These are phyloP conservation scores for Australoheros facetus DNA, from an alignment of 2,797 vertebrate genomes.

Conservation along the genomic window DNA sequence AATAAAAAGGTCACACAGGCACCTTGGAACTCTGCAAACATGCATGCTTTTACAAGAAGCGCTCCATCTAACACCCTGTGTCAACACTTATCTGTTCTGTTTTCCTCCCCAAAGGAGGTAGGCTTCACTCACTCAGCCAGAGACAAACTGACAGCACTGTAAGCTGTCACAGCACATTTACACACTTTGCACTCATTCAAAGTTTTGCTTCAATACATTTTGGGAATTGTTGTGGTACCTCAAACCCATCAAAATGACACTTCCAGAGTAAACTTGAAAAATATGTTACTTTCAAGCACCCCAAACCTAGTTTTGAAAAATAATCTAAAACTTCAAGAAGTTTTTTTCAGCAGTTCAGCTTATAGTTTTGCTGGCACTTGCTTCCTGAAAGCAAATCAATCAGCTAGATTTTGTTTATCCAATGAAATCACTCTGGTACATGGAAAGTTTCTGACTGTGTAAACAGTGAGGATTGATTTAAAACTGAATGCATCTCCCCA, in stretches of 20 bases:
- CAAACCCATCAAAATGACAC: slow-evolving; percentile 61
- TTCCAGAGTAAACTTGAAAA: slow-evolving; percentile 55
- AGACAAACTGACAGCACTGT: slow-evolving; percentile 48
- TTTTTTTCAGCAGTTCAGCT: slow-evolving; percentile 19
- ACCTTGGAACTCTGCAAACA: slow-evolving; percentile 26
- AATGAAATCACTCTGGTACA: slow-evolving; percentile 39
- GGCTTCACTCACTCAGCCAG: slow-evolving; percentile 46
- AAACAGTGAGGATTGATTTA: slow-evolving; percentile 45
- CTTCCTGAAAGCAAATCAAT: slow-evolving; percentile 59
- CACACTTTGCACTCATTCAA: slow-evolving; percentile 57
- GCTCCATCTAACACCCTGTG: slow-evolving; percentile 48
- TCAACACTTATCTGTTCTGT: slow-evolving; percentile 63
- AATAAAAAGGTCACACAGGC: slow-evolving; percentile 47
- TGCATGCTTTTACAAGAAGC: slow-evolving; percentile 29
- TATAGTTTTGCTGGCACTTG: slow-evolving; percentile 30
- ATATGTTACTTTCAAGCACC: slow-evolving; percentile 40
- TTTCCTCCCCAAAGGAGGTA: slow-evolving; percentile 46
- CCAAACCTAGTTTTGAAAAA: slow-evolving; percentile 36
- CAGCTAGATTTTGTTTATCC: slow-evolving; percentile 46
- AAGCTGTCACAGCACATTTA: slow-evolving; percentile 61
- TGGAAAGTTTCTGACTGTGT: slow-evolving; percentile 37
- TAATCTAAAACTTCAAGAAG: slow-evolving; percentile 38
- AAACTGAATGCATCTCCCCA: slow-evolving; percentile 29
- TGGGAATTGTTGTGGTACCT: slow-evolving; percentile 50
- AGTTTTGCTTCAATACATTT: slow-evolving; percentile 51